Percentiles rank a stretch among this genome's conserved stretches.
Evolutionary conservation across 2,113 vertebrate species (phyloP).

Genomic region (Willisornis vidua): DNA sequence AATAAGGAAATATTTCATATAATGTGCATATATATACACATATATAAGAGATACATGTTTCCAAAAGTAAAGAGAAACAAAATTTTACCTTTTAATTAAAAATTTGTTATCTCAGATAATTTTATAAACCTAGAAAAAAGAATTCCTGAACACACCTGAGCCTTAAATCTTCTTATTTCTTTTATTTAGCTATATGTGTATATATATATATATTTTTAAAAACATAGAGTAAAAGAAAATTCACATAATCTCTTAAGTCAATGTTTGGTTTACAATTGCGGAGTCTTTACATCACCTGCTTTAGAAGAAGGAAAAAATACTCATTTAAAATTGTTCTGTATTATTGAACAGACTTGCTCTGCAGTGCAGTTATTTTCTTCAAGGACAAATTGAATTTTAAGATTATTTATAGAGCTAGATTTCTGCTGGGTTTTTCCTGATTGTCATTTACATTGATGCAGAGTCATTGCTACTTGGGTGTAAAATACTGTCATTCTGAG

Average conservation of each 20-base stretch:
- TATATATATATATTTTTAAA: background rate
- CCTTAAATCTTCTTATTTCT: background rate
- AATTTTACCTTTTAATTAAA: background rate
- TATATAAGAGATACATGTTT: background rate
- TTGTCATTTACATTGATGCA: constrained; percentile 11
- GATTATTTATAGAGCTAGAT: constrained; percentile 1
- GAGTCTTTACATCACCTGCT: background rate
- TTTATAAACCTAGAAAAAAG: background rate
- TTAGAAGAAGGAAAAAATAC: background rate
- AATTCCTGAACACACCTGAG: background rate
- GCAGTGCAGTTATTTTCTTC: background rate
- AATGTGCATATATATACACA: background rate
- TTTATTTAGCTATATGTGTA: background rate
- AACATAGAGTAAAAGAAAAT: background rate
- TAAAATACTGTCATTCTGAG: background rate
- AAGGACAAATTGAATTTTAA: background rate
- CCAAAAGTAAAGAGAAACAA: background rate
- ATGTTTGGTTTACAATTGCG: background rate
- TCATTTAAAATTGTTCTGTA: background rate
- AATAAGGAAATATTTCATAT: background rate
- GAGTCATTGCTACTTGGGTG: background rate
- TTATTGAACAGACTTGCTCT: background rate
- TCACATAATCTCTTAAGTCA: background rate
- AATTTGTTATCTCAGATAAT: background rate
- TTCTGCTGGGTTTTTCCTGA: background rate